Evolutionary conservation across 2,797 vertebrate genomes (phyloP), one percentile per base, ranked within the genome.

Genomic region (Arnoldichthys spilopterus): DNA sequence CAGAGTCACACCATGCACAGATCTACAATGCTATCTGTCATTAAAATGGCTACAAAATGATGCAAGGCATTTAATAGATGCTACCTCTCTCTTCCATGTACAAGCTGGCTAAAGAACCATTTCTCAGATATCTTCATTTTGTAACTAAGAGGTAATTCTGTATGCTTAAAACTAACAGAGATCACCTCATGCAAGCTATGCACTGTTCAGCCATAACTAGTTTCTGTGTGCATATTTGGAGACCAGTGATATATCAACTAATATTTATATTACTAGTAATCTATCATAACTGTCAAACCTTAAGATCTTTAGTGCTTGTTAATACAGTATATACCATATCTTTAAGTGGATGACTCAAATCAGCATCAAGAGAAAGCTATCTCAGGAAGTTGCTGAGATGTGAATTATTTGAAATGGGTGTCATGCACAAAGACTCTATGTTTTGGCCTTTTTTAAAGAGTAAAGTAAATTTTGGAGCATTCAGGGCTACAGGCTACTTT

Each of bases 181-280:
- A 69, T 70, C 43, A 81, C 61, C 56, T 47, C 73, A 72, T 83
- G 81, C 84, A 79, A 61, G 40, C 49, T 85, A 72, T 83, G 69
- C 62, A 22, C 45, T 78, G 74, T 70, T 45, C 76, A 82, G 75
- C 75, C 56, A 53, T 37, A 59, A 71, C 61, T 58, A 37, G 78
- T 59, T 32, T 75, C 32, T 43, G n/a, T 76, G 78, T 85, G 78
- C 72, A 73, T 78, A 72, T 51, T 49, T 20, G 45, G 20, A 75
- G 70, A 56, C 70, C 28, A 51, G 56, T 81, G 11, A 74, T 59
- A 30, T 67, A 74, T 76, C n/a, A 59, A 49, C 15, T 78, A 76
- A 73, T 80, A 71, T 72, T 62, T 69, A 11, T 66, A 64, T 26
- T 76, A n/a, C 43, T 9, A 45, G 62, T 40, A 18, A 66, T 43